Base-by-base conservation (phyloP, 2,888 invertebrate species). In the Tiphia femorata region DNA sequence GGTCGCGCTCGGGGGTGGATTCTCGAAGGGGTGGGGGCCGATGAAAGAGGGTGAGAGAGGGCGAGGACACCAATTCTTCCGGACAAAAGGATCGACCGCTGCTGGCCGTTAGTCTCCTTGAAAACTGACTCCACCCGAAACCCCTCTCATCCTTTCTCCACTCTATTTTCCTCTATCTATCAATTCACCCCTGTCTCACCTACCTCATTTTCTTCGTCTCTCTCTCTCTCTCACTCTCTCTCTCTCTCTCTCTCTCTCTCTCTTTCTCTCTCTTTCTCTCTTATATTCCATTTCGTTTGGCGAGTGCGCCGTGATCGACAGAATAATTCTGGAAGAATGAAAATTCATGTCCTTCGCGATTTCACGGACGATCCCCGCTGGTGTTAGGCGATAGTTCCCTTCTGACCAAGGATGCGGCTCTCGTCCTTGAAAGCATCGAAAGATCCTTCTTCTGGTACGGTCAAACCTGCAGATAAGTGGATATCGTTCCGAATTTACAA, bases 291-390 rank as follows among this genome's bases (percentile, higher is more conserved):
- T n/a, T n/a, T n/a, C n/a, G n/a, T n/a, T n/a, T n/a, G n/a, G n/a
- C n/a, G n/a, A n/a, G n/a, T n/a, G n/a, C n/a, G n/a, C 55, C 40
- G 50, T 64, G 67, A 73, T 59, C 56, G 78, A 74, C 77, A 72
- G 78, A 75, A 78, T 75, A 72, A 76, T 77, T 73, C 64, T 64
- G 62, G 55, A 68, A 66, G 73, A 75, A 75, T 75, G 75, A 75
- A 77, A 77, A 75, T 78, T 75, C 72, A 73, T 74, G 66, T 70
- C 70, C 50, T 67, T 44, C 37, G 50, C 42, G 19, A 20, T 25
- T 47, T 38, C 57, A 48, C 54, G 29, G 43, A 54, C 37, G 53
- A 49, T 57, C 55, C n/a, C 35, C 33, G 41, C 12, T 30, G 47
- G 44, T 59, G 54, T n/a, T n/a, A n/a, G n/a, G n/a, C n/a, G n/a